Evolutionary conservation across 2,113 vertebrate species (phyloP).

Genomic region (Pseudorhombus dupliciocellatus): DNA sequence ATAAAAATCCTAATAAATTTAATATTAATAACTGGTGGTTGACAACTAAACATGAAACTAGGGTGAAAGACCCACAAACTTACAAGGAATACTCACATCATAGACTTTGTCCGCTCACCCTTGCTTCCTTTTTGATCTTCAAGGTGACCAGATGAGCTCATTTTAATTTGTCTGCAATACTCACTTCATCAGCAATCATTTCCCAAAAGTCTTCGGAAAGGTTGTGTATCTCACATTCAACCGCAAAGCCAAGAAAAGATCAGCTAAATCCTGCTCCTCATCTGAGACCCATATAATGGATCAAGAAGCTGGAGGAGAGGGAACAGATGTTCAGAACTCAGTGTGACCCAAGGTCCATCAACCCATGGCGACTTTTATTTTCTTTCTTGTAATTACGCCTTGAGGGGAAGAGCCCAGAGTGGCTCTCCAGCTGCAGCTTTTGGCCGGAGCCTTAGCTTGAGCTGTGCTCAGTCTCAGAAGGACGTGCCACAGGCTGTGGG

Average conservation of each 20-base stretch:
- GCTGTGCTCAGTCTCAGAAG: slow-evolving; percentile 21
- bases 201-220: slow-evolving; percentile 25
- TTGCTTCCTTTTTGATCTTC: too few relatives aligned
- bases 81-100: too few relatives aligned
- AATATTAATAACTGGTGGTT: background rate
- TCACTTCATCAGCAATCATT: background rate
- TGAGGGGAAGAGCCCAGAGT: slow-evolving; percentile 52
- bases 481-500: slow-evolving; percentile 35
- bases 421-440: slow-evolving; percentile 39
- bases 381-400: slow-evolving; percentile 66
- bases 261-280: slow-evolving; percentile 41
- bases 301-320: slow-evolving; percentile 56
- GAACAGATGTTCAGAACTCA: slow-evolving; percentile 60
- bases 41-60: too few relatives aligned
- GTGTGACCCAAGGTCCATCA: slow-evolving; percentile 45
- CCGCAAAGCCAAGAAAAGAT: slow-evolving; percentile 32
- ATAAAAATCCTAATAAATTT: background rate
- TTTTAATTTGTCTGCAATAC: background rate
- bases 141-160: background rate
- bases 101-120: too few relatives aligned
- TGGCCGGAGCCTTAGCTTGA: slow-evolving; percentile 16
- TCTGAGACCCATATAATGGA: slow-evolving; percentile 53
- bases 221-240: slow-evolving; percentile 29
- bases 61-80: too few relatives aligned
- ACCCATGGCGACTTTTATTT: slow-evolving; percentile 34